phyloP scores from a whole-genome alignment of 1,140 invertebrate genomes.

The Trachymyrmex cornetzi region DNA sequence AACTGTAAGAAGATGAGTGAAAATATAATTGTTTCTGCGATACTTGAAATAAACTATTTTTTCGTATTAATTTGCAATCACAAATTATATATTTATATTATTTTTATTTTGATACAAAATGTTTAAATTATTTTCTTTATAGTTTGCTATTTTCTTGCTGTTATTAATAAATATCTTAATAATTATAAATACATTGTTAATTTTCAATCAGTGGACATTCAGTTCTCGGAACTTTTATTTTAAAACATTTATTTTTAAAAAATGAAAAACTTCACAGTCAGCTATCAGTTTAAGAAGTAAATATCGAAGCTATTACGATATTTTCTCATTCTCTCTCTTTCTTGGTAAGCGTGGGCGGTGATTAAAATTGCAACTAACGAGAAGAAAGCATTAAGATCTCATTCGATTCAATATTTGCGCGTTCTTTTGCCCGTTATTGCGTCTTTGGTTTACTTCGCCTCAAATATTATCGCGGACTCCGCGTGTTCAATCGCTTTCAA shows the following conservation, averaged over 20 bases:
- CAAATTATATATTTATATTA: no score
- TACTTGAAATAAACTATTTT: no score
- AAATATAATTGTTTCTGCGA: no score
- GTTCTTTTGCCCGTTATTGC: neutral
- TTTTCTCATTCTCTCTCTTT: neutral
- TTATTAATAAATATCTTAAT: no score
- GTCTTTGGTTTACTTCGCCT: neutral
- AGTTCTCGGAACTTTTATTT: no score
- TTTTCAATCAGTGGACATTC: no score
- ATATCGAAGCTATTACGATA: neutral
- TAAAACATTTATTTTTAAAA: neutral
- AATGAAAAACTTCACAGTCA: neutral
- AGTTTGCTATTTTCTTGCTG: no score
- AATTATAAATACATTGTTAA: no score
- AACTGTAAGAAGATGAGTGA: no score
- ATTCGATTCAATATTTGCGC: constrained; percentile 42
- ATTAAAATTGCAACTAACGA: constrained; percentile 23
- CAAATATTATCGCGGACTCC: constrained; percentile 25
- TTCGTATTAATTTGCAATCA: no score
- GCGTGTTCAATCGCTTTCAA: constrained; percentile 5
- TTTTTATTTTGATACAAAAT: no score
- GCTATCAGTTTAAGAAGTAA: neutral
- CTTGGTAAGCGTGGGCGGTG: neutral
- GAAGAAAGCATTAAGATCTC: constrained; percentile 25
- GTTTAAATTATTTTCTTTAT: no score